Percentiles rank a stretch among this genome's conserved stretches.
Conservation (phyloP, 2,888 invertebrate genomes). For the Xylocampa areola region DNA sequence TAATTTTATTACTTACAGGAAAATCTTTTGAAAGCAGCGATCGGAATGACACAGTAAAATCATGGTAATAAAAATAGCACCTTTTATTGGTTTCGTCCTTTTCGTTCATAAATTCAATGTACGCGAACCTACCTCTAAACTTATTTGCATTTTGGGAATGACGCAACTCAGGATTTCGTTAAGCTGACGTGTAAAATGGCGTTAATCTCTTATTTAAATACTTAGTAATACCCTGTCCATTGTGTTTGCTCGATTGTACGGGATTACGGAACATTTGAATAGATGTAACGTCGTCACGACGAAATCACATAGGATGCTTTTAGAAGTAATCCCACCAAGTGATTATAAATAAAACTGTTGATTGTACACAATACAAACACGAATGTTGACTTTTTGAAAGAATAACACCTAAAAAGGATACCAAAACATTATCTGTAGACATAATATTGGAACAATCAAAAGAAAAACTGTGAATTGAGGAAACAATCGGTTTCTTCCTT, state of each 20-base stretch:
- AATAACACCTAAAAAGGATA: background rate
- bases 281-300: conserved; percentile 39
- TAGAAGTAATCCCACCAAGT: conserved; percentile 15
- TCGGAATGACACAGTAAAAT: conserved; percentile 9
- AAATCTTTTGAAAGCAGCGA: conserved; percentile 31
- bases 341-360: conserved; percentile 5
- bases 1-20: conserved; percentile 50
- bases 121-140: conserved; percentile 49
- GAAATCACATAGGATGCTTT: conserved; percentile 34
- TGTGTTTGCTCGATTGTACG: conserved; percentile 60
- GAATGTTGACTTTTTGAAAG: background rate
- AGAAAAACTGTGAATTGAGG: conserved; percentile 55
- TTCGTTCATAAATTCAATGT: conserved; percentile 23
- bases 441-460: conserved; percentile 59
- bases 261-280: conserved; percentile 60
- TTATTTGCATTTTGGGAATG: conserved; percentile 72
- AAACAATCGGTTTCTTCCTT: conserved; percentile 63
- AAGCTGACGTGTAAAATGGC: conserved; percentile 82
- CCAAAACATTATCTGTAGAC: conserved; percentile 26
- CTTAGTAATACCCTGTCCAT: conserved; percentile 67
- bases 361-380: background rate
- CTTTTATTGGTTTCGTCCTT: conserved; percentile 4
- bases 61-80: conserved; percentile 13
- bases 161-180: conserved; percentile 72
- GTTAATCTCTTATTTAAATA: conserved; percentile 81